phyloP scores from a whole-genome alignment of 2,888 invertebrate species.

The Cephus pygmeus region DNA sequence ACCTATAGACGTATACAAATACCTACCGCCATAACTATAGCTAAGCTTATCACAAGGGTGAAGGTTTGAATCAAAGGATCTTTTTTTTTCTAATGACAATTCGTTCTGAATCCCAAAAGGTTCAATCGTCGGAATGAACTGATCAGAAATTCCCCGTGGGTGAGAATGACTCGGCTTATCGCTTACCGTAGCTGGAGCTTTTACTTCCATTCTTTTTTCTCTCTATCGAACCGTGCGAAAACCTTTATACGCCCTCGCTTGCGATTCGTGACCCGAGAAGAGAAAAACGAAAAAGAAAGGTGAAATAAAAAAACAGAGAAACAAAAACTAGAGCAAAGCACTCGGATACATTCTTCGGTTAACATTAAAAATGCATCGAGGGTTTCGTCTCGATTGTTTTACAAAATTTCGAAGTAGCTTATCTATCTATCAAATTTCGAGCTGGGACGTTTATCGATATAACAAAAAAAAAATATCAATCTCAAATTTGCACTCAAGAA shows the following conservation, averaged over 20 bases:
- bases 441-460: too few species aligned
- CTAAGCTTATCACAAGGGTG: neutral
- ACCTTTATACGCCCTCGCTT: neutral
- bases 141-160: neutral
- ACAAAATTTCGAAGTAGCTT: neutral
- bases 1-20: neutral
- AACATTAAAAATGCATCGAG: neutral
- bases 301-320: neutral
- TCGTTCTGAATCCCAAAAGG: neutral
- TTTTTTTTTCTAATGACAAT: neutral
- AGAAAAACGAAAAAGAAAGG: neutral
- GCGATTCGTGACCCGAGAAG: neutral
- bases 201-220: neutral
- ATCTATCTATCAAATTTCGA: neutral
- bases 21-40: neutral
- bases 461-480: too few species aligned
- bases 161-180: neutral
- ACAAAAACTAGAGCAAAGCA: neutral
- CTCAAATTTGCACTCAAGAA: neutral
- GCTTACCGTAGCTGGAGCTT: neutral
- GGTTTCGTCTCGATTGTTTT: neutral
- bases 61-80: neutral
- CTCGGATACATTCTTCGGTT: neutral
- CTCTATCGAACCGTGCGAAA: neutral
- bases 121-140: neutral